Evolutionary conservation across 2,888 invertebrate species (phyloP).

Genomic region (Bimastos eiseni): DNA sequence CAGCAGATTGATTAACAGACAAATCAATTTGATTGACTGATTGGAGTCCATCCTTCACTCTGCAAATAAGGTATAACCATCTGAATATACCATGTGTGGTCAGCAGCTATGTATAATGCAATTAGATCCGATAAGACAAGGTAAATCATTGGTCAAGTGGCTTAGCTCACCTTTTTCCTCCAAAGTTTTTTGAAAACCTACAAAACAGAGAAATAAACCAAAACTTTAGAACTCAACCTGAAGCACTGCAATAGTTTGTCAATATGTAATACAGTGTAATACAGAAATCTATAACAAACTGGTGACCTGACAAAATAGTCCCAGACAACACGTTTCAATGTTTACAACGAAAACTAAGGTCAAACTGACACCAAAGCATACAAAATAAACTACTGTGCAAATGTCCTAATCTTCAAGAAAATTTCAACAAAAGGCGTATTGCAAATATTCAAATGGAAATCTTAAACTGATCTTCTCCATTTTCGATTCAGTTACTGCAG

Average conservation of each 20-base stretch:
- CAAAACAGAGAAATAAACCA: background rate
- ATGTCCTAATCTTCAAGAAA: too few species aligned
- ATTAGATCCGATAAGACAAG: background rate
- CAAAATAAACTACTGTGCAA: too few species aligned
- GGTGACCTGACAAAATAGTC: too few species aligned
- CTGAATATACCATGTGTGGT: background rate
- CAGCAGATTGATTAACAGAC: background rate
- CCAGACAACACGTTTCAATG: too few species aligned
- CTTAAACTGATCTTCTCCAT: too few species aligned
- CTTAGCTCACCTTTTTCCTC: background rate
- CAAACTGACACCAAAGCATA: too few species aligned
- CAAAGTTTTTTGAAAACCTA: constrained; percentile 13
- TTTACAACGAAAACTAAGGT: too few species aligned
- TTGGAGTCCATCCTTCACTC: background rate
- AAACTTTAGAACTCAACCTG: background rate
- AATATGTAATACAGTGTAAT: background rate
- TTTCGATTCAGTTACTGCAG: too few species aligned
- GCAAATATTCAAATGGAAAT: too few species aligned
- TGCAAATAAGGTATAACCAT: background rate
- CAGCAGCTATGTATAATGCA: background rate
- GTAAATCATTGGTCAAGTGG: background rate
- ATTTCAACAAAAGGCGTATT: too few species aligned
- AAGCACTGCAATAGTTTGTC: background rate
- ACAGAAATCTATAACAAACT: too few species aligned
- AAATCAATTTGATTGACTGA: background rate